phyloP scores from a whole-genome alignment of 2,888 invertebrate species.

The Prosapia bicincta region DNA sequence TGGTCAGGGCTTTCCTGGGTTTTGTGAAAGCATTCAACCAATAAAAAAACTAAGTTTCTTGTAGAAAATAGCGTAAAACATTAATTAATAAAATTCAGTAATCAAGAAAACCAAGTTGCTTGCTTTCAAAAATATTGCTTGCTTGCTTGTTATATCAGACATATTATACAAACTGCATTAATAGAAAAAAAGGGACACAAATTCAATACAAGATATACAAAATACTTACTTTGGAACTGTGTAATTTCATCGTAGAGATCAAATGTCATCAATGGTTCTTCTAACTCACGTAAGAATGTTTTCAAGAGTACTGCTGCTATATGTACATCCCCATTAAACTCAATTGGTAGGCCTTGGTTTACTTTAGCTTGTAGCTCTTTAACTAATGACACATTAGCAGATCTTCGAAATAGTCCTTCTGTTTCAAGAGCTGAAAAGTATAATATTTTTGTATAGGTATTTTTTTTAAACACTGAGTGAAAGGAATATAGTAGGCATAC shows the following conservation, averaged over 20 bases:
- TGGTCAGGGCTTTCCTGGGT: too few species aligned
- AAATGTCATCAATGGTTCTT: slow-evolving; percentile 90
- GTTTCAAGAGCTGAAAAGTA: slow-evolving; percentile 74
- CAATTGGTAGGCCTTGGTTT: slow-evolving; percentile 78
- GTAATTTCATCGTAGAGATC: slow-evolving; percentile 91
- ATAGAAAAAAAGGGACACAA: too few species aligned
- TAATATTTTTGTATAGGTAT: slow-evolving; percentile 11
- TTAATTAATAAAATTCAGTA: too few species aligned
- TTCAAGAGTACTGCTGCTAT: slow-evolving; percentile 94
- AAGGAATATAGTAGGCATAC: too few species aligned
- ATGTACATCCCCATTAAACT: slow-evolving; percentile 80
- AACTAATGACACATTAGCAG: slow-evolving; percentile 79
- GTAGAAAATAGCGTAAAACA: too few species aligned
- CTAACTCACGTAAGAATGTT: slow-evolving; percentile 86
- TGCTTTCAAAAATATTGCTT: too few species aligned
- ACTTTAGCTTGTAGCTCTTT: slow-evolving; percentile 81
- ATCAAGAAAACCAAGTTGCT: too few species aligned
- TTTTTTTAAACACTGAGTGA: too few species aligned
- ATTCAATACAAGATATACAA: not conserved
- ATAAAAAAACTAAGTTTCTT: too few species aligned
- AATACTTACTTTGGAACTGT: slow-evolving; percentile 75
- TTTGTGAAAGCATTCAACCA: too few species aligned
- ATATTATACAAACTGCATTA: too few species aligned
- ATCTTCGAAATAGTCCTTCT: slow-evolving; percentile 94
- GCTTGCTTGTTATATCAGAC: too few species aligned